Conservation (phyloP, 2,888 invertebrate species). For the Nomada fabriciana region DNA sequence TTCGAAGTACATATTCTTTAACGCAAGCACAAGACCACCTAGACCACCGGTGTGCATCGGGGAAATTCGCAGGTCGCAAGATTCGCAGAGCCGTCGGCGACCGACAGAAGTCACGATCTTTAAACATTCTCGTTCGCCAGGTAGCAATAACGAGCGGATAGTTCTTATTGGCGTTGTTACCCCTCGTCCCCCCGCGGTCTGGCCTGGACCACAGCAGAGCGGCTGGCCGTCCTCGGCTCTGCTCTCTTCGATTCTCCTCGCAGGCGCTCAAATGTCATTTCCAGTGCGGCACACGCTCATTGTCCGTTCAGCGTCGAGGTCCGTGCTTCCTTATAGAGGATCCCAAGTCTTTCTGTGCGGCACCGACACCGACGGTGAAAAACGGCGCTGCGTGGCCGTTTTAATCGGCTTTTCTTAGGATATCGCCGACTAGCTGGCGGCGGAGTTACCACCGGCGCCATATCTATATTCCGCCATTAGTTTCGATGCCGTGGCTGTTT, state of each 20-base stretch:
- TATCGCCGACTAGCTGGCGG: slow-evolving; percentile 40
- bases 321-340: slow-evolving; percentile 75
- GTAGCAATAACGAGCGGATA: slow-evolving; percentile 71
- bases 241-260: slow-evolving; percentile 43
- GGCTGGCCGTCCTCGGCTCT: slow-evolving; percentile 32
- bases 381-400: slow-evolving; percentile 74
- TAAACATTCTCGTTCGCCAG: slow-evolving; percentile 56
- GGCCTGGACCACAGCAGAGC: slow-evolving; percentile 8
- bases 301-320: slow-evolving; percentile 69
- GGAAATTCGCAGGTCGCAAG: slow-evolving; percentile 60
- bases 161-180: slow-evolving; percentile 58
- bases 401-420: slow-evolving; percentile 74
- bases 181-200: slow-evolving; percentile 17
- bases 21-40: too few relatives aligned
- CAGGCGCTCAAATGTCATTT: slow-evolving; percentile 79
- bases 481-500: slow-evolving; percentile 64
- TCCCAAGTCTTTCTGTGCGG: slow-evolving; percentile 62
- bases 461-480: slow-evolving; percentile 77
- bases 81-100: slow-evolving; percentile 53
- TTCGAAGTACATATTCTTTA: too few relatives aligned
- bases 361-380: slow-evolving; percentile 78
- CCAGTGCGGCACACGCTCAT: slow-evolving; percentile 79
- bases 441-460: slow-evolving; percentile 52
- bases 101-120: slow-evolving; percentile 64
- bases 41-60: slow-evolving; percentile 12